These are phyloP conservation scores for Hycleus phaleratus DNA, from an alignment of 1,140 invertebrate species.

Conservation along the genomic window DNA sequence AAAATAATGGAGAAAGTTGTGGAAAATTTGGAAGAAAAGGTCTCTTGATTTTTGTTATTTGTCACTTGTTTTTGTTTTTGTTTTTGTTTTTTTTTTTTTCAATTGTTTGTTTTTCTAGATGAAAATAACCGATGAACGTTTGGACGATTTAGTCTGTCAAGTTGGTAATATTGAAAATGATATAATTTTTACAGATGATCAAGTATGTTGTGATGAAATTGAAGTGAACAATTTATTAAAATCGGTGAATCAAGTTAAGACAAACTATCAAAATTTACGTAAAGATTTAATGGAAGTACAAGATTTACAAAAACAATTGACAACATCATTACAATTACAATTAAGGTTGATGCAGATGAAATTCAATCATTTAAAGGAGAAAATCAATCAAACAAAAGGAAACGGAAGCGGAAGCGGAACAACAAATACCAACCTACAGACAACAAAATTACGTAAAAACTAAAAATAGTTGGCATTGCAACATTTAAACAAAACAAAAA, in stretches of 20 bases:
- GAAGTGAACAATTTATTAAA: constrained; percentile 35
- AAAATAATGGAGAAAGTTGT: constrained; percentile 28
- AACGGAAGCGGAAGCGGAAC: not conserved
- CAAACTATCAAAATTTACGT: constrained; percentile 38
- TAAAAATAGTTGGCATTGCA: no score
- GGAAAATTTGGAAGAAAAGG: constrained; percentile 35
- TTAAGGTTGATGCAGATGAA: constrained; percentile 37
- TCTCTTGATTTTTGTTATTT: not conserved
- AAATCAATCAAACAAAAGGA: constrained; percentile 9
- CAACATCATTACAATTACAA: constrained; percentile 33
- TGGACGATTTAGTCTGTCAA: constrained; percentile 35
- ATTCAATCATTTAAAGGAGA: constrained; percentile 35
- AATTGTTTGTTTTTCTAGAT: constrained; percentile 28
- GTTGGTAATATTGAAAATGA: constrained; percentile 38
- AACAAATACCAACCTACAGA: not conserved
- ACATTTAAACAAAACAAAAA: not conserved
- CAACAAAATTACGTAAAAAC: constrained; percentile 2
- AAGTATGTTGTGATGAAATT: constrained; percentile 21
- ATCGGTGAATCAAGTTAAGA: constrained; percentile 38
- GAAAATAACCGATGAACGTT: constrained; percentile 35
- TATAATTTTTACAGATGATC: constrained; percentile 30
- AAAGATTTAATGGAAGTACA: constrained; percentile 38
- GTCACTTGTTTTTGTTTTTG: not conserved
- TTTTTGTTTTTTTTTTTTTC: not conserved
- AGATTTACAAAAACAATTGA: constrained; percentile 38